phyloP scores from a whole-genome alignment of 2,797 vertebrate genomes.

The Lepilemur ruficaudatus region DNA sequence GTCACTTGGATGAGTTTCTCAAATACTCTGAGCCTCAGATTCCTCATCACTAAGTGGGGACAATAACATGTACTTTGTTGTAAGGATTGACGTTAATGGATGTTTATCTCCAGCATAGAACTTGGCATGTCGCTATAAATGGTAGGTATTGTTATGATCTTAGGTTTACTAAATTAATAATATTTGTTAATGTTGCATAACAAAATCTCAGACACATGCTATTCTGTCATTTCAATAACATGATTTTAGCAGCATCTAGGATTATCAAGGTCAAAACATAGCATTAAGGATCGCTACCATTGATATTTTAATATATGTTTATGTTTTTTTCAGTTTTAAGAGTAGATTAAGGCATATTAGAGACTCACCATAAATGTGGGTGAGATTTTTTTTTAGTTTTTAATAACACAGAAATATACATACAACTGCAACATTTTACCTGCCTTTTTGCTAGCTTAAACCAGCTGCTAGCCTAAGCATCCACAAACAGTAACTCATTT shows the following conservation, averaged over 20 bases:
- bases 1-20: background rate
- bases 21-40: background rate
- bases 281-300: background rate
- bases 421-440: background rate
- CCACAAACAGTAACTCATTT: background rate
- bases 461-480: background rate
- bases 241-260: background rate
- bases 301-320: background rate
- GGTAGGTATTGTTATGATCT: background rate
- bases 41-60: background rate
- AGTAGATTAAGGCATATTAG: background rate
- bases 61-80: background rate
- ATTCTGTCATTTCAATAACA: background rate
- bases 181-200: slow-evolving; percentile 22
- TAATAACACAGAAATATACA: background rate
- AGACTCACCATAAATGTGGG: background rate
- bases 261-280: background rate
- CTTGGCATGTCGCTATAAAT: background rate
- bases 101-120: background rate
- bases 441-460: background rate
- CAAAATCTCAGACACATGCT: slow-evolving; percentile 27
- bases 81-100: background rate
- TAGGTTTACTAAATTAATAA: background rate
- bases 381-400: background rate
- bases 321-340: background rate